phyloP scores from a whole-genome alignment of 2,888 invertebrate species.

The Ichneumoninae sp. region DNA sequence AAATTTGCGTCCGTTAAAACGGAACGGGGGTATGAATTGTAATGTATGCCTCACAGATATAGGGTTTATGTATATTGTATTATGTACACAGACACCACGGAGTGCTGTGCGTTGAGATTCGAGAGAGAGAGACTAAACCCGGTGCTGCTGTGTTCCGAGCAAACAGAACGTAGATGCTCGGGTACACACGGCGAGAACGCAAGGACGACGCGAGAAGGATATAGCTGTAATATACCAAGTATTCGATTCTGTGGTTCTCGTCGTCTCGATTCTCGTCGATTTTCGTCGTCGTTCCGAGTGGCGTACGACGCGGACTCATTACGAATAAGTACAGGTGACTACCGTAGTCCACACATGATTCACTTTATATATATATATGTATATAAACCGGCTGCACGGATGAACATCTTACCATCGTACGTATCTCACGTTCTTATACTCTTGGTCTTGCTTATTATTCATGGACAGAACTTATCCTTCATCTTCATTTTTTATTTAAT shows the following conservation, averaged over 20 bases:
- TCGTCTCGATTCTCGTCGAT: conserved; percentile 21
- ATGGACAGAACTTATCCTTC: not conserved
- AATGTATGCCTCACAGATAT: conserved; percentile 37
- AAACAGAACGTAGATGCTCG: conserved; percentile 72
- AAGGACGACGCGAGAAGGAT: conserved; percentile 26
- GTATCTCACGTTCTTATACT: not conserved
- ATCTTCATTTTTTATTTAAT: too few species aligned
- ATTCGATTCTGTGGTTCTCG: conserved; percentile 61
- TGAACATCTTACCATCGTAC: conserved; percentile 39
- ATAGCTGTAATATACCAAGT: conserved; percentile 43
- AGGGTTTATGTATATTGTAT: conserved; percentile 32
- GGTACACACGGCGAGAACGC: conserved; percentile 55
- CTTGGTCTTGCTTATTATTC: too few species aligned
- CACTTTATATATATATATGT: conserved; percentile 53
- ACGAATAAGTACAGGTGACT: conserved; percentile 76
- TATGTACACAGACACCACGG: conserved; percentile 29
- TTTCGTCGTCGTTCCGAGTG: conserved; percentile 44
- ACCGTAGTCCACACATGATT: conserved; percentile 67
- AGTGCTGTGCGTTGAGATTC: conserved; percentile 26
- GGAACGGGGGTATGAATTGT: conserved; percentile 42
- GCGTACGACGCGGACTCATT: conserved; percentile 68
- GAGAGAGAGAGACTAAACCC: conserved; percentile 54
- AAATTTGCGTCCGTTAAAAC: conserved; percentile 29
- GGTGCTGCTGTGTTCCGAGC: conserved; percentile 74
- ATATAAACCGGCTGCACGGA: conserved; percentile 40